A percentile compares a stretch with the other conserved stretches of the same genome.
phyloP scores from a whole-genome alignment of 2,888 invertebrate species.

The Chironomus riparius region DNA sequence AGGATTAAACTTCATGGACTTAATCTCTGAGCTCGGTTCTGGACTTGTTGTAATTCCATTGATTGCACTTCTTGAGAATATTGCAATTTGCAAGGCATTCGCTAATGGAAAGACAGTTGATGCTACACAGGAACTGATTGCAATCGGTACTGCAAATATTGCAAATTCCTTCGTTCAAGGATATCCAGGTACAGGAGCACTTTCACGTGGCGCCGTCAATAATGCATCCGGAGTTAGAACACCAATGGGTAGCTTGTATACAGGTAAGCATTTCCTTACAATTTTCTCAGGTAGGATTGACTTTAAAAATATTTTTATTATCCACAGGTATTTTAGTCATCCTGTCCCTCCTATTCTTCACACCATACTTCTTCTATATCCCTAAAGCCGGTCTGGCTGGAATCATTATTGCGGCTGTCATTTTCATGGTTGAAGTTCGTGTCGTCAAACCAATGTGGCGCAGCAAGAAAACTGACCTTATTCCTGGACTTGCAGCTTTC shows the following conservation, averaged over 20 bases:
- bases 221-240: constrained; percentile 84
- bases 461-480: constrained; percentile 77
- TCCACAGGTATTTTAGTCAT: constrained; percentile 66
- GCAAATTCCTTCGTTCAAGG: constrained; percentile 79
- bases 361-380: constrained; percentile 79
- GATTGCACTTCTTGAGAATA: constrained; percentile 79
- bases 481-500: constrained; percentile 79
- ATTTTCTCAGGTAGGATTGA: neutral
- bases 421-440: constrained; percentile 84
- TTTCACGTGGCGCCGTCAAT: constrained; percentile 79
- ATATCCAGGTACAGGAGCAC: constrained; percentile 70
- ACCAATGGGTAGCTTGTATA: constrained; percentile 73
- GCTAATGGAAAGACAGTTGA: constrained; percentile 73
- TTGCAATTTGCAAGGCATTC: constrained; percentile 86
- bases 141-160: constrained; percentile 72
- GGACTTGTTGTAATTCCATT: constrained; percentile 80
- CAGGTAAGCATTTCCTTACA: constrained; percentile 45
- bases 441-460: constrained; percentile 84
- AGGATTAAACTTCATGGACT: constrained; percentile 51
- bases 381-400: constrained; percentile 80
- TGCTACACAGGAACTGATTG: constrained; percentile 85
- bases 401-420: constrained; percentile 84
- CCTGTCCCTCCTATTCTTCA: constrained; percentile 73
- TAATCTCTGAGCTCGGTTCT: constrained; percentile 71
- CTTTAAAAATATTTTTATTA: neutral